Evolutionary conservation across 1,140 invertebrate genomes (phyloP), one percentile per base, ranked within the genome.

Genomic region (Capitella teleta): DNA sequence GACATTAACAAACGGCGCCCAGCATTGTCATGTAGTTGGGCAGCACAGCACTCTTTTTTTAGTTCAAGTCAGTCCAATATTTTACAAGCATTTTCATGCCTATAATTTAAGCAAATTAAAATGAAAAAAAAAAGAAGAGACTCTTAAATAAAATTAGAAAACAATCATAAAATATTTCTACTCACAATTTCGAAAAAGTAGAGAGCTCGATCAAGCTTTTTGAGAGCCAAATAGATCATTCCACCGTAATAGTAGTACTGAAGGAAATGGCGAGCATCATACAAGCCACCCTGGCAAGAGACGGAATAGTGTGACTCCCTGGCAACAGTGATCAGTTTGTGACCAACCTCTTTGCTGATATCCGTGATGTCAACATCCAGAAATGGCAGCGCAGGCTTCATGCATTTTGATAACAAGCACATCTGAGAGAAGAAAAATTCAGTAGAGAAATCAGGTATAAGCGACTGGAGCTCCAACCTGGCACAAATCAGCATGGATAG

Each of bases 171-270:
- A n/a, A n/a, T n/a, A n/a, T n/a, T n/a, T n/a, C n/a, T n/a, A 62
- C 69, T 66, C 54, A 70, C 69, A 49, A 93, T 87, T 81, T 96
- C 91, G 74, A 90, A 93, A 67, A 91, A 94, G 68, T 92, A 95
- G 32, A 95, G 74, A 21, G 92, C 88, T 63, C 87, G 78, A 48
- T 91, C 85, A 66, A 86, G 93, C 62, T 94, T 88, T 66, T 94
- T 94, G 41, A 95, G 68, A 18, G 86, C 86, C 46, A 88, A 82
- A 63, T 93, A 95, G 57, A 95, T 92, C 86, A 96, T 92, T 43
- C 92, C 93, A 41, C 91, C 92, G 73, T 97, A 97, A 70, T 97
- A 97, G 66, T 89, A 96, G 68, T 93, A 97, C 0, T 91, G 74
- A 32, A 97, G 75, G 67, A 94, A 94, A 70, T 90, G 84, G 76